phyloP scores from a whole-genome alignment of 1,140 invertebrate genomes.

The Microplitis demolitor region DNA sequence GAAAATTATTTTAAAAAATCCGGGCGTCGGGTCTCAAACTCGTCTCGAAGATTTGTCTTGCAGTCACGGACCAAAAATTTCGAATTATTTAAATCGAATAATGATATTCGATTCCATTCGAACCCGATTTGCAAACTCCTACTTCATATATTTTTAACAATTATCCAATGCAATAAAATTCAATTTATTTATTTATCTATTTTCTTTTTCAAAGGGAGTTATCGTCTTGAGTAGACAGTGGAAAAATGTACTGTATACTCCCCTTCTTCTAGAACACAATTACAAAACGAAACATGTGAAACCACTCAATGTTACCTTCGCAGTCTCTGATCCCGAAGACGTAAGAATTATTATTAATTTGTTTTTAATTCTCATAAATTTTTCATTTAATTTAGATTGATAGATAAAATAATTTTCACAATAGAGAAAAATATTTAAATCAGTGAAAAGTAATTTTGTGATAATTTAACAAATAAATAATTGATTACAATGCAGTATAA shows the following conservation, averaged over 20 bases:
- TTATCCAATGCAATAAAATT: no score
- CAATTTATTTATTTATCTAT: slow-evolving; percentile 28
- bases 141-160: no score
- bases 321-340: slow-evolving; percentile 81
- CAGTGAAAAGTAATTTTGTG: neutral
- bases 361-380: neutral
- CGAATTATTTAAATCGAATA: no score
- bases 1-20: no score
- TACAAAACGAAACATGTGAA: slow-evolving; percentile 83
- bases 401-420: neutral
- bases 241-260: slow-evolving; percentile 96
- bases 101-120: no score
- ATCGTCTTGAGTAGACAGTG: slow-evolving; percentile 92
- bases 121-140: no score
- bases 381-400: no score
- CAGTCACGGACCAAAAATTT: no score
- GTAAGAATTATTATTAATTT: slow-evolving; percentile 44
- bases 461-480: neutral
- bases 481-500: neutral
- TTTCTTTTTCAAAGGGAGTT: slow-evolving; percentile 69
- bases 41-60: no score
- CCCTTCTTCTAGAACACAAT: slow-evolving; percentile 86
- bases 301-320: slow-evolving; percentile 86
- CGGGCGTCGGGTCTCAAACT: no score
- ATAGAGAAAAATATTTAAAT: neutral